A percentile compares a stretch with the other conserved stretches of the same genome.
Conservation (phyloP, 2,797 vertebrate genomes). For the Melanotaenia maccullochi region DNA sequence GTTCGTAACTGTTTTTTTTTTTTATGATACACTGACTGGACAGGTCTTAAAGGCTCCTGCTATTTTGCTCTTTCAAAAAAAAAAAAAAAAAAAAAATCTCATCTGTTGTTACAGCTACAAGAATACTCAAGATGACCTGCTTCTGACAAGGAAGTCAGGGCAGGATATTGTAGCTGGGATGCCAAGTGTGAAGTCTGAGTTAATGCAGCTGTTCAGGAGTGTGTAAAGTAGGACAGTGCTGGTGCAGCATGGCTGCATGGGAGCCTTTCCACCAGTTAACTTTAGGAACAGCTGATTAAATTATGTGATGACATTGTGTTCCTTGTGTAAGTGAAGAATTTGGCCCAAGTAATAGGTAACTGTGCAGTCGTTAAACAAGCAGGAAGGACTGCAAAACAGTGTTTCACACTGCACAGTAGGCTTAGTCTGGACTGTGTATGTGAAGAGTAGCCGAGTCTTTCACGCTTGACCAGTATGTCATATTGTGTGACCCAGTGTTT, state of each 20-base stretch:
- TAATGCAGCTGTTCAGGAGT: slow-evolving; percentile 17
- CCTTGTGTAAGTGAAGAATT: slow-evolving; percentile 1
- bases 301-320: no score
- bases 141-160: slow-evolving; percentile 22
- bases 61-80: slow-evolving; percentile 33
- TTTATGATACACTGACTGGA: slow-evolving; percentile 27
- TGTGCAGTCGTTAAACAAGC: slow-evolving; percentile 32
- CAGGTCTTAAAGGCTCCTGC: slow-evolving; percentile 38
- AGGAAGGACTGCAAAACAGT: slow-evolving; percentile 37
- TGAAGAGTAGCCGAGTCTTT: slow-evolving; percentile 51
- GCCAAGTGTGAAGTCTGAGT: slow-evolving; percentile 15
- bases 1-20: slow-evolving; percentile 36
- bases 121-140: slow-evolving; percentile 34
- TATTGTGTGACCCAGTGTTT: slow-evolving; percentile 46
- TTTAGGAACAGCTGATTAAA: background rate
- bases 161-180: slow-evolving; percentile 4
- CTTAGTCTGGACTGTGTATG: slow-evolving; percentile 22
- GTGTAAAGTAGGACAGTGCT: slow-evolving; percentile 18
- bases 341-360: slow-evolving; percentile 13
- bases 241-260: background rate
- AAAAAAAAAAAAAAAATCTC: slow-evolving; percentile 27
- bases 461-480: slow-evolving; percentile 59
- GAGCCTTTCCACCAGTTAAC: background rate
- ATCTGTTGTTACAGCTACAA: slow-evolving; percentile 54
- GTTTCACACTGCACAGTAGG: slow-evolving; percentile 52